Percentiles rank a stretch among this genome's conserved stretches.
Evolutionary conservation across 1,140 invertebrate genomes (phyloP).

Genomic region (fruit fly (Drosophila melanogaster)): Release_6_plus_ISO1_MT NT_033779.5:17350001-17350500

Average conservation of each 20-base stretch:
- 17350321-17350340: conserved; percentile 25
- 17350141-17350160: not conserved
- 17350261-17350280: conserved; percentile 28
- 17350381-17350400: conserved; percentile 33
- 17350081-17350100: too few relatives aligned
- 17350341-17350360: conserved; percentile 8
- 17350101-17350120: too few relatives aligned
- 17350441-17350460: conserved; percentile 22
- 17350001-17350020: too few relatives aligned
- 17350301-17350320: conserved; percentile 41
- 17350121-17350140: too few relatives aligned
- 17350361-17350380: conserved; percentile 6
- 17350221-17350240: conserved; percentile 3
- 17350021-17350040: too few relatives aligned
- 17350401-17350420: conserved; percentile 32
- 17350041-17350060: too few relatives aligned
- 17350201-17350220: not conserved
- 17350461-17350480: conserved; percentile 50
- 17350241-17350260: conserved; percentile 5
- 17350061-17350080: too few relatives aligned
- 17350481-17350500: conserved; percentile 38
- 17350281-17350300: conserved; percentile 5
- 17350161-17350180: not conserved
- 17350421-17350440: conserved; percentile 78
- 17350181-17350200: not conserved